Percentiles rank a stretch among this genome's conserved stretches.
Conservation (phyloP, 1,140 invertebrate genomes). For the Neomicropteryx cornuta region DNA sequence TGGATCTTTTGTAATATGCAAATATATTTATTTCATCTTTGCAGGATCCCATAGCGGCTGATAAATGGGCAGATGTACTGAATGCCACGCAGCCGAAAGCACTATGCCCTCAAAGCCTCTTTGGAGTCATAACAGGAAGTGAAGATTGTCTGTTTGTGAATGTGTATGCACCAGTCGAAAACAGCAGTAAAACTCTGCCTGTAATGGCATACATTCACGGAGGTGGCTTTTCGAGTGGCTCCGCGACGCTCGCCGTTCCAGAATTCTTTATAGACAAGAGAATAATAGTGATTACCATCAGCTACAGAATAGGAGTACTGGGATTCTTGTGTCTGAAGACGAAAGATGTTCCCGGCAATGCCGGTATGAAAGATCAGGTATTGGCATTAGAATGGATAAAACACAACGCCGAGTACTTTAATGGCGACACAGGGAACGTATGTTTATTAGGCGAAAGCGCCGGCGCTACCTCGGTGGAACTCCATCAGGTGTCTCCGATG, state of each 20-base stretch:
- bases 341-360: constrained; percentile 30
- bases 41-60: neutral
- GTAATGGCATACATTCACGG: constrained; percentile 47
- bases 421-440: constrained; percentile 16
- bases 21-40: no score
- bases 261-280: constrained; percentile 45
- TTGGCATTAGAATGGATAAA: constrained; percentile 33
- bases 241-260: constrained; percentile 31
- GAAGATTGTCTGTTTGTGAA: constrained; percentile 9
- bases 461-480: constrained; percentile 14
- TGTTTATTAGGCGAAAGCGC: constrained; percentile 15
- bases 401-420: constrained; percentile 25
- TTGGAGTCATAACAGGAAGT: neutral
- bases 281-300: constrained; percentile 47
- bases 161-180: constrained; percentile 6
- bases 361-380: constrained; percentile 35
- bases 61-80: constrained; percentile 3
- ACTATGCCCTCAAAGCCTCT: constrained; percentile 2
- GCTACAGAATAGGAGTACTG: constrained; percentile 45
- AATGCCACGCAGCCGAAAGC: neutral
- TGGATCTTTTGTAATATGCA: no score
- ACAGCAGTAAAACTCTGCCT: constrained; percentile 19
- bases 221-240: constrained; percentile 40
- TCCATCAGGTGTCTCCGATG: constrained; percentile 30
- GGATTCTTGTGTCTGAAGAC: constrained; percentile 43